Percentiles rank a stretch among this genome's conserved stretches.
phyloP scores from a whole-genome alignment of 2,113 vertebrate species.

The Phoxinus phoxinus region DNA sequence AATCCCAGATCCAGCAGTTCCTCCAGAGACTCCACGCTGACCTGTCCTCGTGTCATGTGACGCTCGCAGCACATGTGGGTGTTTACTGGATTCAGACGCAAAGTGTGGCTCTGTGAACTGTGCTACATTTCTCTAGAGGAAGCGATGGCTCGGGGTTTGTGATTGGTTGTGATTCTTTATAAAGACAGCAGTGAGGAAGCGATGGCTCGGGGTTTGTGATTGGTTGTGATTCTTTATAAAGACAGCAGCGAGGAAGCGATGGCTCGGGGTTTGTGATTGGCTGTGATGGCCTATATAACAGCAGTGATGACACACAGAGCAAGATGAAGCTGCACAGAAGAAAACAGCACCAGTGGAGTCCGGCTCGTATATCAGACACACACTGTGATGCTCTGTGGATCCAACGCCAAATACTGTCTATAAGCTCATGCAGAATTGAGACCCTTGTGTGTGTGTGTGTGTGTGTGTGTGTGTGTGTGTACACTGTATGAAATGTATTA shows the following conservation, averaged over 20 bases:
- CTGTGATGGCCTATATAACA: conserved; percentile 1
- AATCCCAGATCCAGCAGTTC: not conserved
- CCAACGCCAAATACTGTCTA: not conserved
- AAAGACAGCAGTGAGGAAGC: not conserved
- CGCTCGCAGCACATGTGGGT: not conserved
- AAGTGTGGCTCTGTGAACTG: not conserved
- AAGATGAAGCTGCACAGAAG: not conserved
- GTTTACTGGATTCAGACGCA: not conserved
- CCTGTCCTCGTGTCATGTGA: not conserved
- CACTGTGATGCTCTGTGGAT: not conserved
- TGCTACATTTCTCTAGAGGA: not conserved
- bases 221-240: not conserved
- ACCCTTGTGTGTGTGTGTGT: conserved; percentile 3
- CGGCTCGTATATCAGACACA: not conserved
- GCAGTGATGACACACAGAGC: not conserved
- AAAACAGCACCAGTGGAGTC: not conserved
- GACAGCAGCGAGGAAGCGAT: not conserved
- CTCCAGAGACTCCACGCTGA: not conserved
- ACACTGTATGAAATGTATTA: conserved; percentile 36
- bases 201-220: not conserved
- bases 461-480: conserved; percentile 51
- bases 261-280: not conserved
- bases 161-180: not conserved
- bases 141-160: not conserved
- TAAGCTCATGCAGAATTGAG: not conserved